Evolutionary conservation across 2,888 invertebrate species (phyloP), one percentile per base, ranked within the genome.

Genomic region (Napeogenes sylphis): DNA sequence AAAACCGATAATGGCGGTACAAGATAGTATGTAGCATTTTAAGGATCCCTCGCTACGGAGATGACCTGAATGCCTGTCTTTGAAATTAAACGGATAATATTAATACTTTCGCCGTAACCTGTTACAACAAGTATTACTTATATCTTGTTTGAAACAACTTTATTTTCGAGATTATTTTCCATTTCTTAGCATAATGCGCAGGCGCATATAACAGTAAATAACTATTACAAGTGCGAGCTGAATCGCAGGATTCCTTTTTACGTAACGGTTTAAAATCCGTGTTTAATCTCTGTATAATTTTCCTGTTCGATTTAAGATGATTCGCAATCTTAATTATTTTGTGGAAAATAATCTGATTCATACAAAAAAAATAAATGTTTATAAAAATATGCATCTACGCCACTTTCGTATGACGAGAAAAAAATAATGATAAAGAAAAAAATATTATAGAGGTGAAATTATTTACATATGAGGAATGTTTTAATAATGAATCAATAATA

Each of bases 21-120:
- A 64, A 58, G 61, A 58, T 58, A 60, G 61, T 64, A 51, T 45
- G 61, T 54, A 60, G 60, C 55, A 47, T 61, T 64, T 61, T 61
- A 55, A 64, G 55, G 51, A 61, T 55, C 60, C 45, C 32, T 30
- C 32, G 56, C 59, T 63, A 59, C 59, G 56, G 56, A 63, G 57
- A 35, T 47, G 57, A 62, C 62, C 62, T 59, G 59, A 59, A 59
- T 62, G 47, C 56, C 55, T 58, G 61, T 59, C 58, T 61, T 58
- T 47, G 56, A 53, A 12, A 55, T 45, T 53, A 64, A 58, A 63
- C 55, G 59, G 64, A 69, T 64, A 67, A 66, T 54, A 42, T 64
- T 38, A 65, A 63, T 69, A 67, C 69, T 67, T 69, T 69, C 69
- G 67, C 69, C 59, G 60, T 60, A 68, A 65, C 61, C 61, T 51